Base-by-base conservation (phyloP, 2,888 invertebrate species). In the Graphium colonna region DNA sequence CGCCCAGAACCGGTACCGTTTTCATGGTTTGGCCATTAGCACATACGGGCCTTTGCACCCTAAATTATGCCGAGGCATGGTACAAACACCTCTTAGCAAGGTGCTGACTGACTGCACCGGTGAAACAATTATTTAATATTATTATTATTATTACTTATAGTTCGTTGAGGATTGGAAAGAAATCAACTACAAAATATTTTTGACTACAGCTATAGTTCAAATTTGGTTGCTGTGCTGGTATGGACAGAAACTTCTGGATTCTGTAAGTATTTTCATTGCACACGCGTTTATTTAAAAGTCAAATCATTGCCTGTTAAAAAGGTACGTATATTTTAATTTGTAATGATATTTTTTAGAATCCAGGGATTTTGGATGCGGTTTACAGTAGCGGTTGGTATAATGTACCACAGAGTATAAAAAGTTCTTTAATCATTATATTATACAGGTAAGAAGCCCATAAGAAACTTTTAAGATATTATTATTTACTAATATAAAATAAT, bases 201-300 rank as follows among this genome's bases (percentile, higher is more conserved):
- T 85, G 21, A 62, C 68, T 3, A 79, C 81, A 0, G 75, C 82
- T 0, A 60, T 82, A 8, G 64, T 72, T 1, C 85, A 86, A 60
- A 82, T 77, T 0, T 83, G 82, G 79, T 56, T 85, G 41, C 62
- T 85, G 5, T 85, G 84, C 58, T 84, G 81, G 79, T 84, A 84
- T 49, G 86, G 86, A 36, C 86, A 86, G 33, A 67, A 72, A 17
- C 63, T 86, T 3, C 58, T 81, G 0, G 84, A 84, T 43, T 77
- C 86, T 36, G 86, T 86, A 65, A 76, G 77, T 64, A 38, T 12
- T 26, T 7, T 18, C 7, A 13, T 13, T n/a, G n/a, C n/a, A n/a
- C n/a, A n/a, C n/a, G n/a, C n/a, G n/a, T n/a, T n/a, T n/a, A n/a
- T n/a, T n/a, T n/a, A n/a, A n/a, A n/a, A n/a, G n/a, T n/a, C n/a